Base-by-base conservation (phyloP, 2,888 invertebrate species). In the Gisinianus flammeolus region DNA sequence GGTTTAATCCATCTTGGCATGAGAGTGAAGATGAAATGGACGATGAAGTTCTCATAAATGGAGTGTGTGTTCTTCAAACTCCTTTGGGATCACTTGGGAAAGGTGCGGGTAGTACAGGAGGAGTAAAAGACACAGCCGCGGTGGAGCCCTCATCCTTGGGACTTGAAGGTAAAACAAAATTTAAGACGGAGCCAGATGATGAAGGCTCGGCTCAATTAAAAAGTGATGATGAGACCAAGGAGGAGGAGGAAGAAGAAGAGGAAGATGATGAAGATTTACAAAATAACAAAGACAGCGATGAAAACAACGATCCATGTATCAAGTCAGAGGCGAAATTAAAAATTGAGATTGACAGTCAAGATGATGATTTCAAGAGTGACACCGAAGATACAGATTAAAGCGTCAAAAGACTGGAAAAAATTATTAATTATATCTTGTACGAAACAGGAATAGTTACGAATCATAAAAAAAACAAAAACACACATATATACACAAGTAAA, bases 1-100 rank as follows among this genome's bases (percentile, higher is more conserved):
- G 44, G 96, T 96, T 97, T 4, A 97, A 97, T 87, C 97, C 97
- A 8, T 95, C 95, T 85, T 94, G 94, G 94, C 93, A 93, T 67
- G 19, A 16, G 19, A 16, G 19, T 6, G 44, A 44, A 12, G 85
- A 85, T 80, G 81, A 88, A n/a, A n/a, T n/a, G n/a, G 93, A 93
- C 85, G 94, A 94, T 86, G 85, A 86, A 67, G 94, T 95, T 31
- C 95, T 96, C 86, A 95, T 96, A 85, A 96, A 96, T 86, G 96
- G 96, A 0, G 96, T 96, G 31, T 96, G 96, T 86, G 95, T 96
- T 6, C 82, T 85, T 74, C 83, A 84, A 79, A 84, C 80, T 72
- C 82, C 83, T n/a, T 64, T 79, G 56, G 78, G 79, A 54, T 81
- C 26, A 12, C 1, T 10, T 24, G 28, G 26, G 1, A 35, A 26